Evolutionary conservation across 2,888 invertebrate species (phyloP), one percentile per base, ranked within the genome.

Genomic region (Drosophila niveifrons): DNA sequence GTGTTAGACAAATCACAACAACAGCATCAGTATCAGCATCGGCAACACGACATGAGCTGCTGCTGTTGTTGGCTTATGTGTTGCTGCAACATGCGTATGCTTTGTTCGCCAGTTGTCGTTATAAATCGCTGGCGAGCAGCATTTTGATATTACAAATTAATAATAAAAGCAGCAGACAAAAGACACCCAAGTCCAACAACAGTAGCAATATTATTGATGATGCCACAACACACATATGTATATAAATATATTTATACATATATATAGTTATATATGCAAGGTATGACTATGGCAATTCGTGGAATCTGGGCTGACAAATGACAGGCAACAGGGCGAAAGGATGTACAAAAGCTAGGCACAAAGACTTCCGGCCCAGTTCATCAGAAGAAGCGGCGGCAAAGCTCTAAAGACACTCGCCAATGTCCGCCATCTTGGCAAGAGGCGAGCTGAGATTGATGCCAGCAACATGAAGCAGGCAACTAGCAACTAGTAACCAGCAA

Each of bases 111-210:
- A 44, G 56, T 82, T 71, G 63, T 73, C 71, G 75, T 90, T 90
- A 91, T 90, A 91, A 91, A 91, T 91, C 78, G 82, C 80, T 78
- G 72, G 65, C 81, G 68, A 78, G 82, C 82, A 79, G 80, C 78
- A 82, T 85, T 89, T 90, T 90, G 91, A 91, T 90, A 89, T 90
- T 82, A 86, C 89, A 80, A 89, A 91, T 91, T 91, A 91, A 91
- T 91, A 89, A 86, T 75, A 78, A 79, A 66, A 73, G 52, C 55
- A 75, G 15, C 47, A 64, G 31, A 43, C 29, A 66, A 36, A 11
- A 9, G 28, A 44, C 10, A 34, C 23, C 23, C 55, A 50, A 13
- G 57, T 53, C 66, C 36, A 36, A 31, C 31, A 31, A 81, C 86
- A 69, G 78, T 88, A 85, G 80, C 88, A 74, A 71, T 65, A 80